Evolutionary conservation across 2,888 invertebrate genomes (phyloP).

Genomic region (Chloromyia formosa): DNA sequence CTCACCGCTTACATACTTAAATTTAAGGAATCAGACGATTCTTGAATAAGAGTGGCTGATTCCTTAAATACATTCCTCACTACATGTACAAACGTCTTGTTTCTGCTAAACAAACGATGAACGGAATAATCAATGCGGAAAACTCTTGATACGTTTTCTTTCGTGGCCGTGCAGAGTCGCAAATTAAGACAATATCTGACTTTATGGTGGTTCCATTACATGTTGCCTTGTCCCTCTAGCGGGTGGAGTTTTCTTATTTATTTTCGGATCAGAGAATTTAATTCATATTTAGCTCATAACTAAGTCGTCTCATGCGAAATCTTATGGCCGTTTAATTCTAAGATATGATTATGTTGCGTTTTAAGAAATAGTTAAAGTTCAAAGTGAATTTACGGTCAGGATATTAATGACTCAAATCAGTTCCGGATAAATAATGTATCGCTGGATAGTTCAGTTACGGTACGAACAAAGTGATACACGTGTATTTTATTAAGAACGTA

Average conservation of each 20-base stretch:
- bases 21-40: too few species aligned
- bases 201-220: slow-evolving; percentile 9
- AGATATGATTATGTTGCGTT: slow-evolving; percentile 28
- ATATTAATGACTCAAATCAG: slow-evolving; percentile 1
- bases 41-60: too few species aligned
- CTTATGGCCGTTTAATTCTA: slow-evolving; percentile 17
- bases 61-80: too few species aligned
- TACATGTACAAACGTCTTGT: too few species aligned
- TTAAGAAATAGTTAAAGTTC: neutral
- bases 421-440: slow-evolving; percentile 7
- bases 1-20: too few species aligned
- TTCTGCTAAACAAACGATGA: slow-evolving; percentile 1
- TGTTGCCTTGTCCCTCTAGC: slow-evolving; percentile 3
- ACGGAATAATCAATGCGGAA: neutral
- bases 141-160: slow-evolving; percentile 2
- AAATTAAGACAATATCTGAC: slow-evolving; percentile 36
- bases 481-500: too few species aligned
- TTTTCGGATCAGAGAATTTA: neutral
- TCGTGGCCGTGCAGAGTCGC: neutral
- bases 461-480: too few species aligned
- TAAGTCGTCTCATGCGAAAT: slow-evolving; percentile 16
- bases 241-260: slow-evolving; percentile 28
- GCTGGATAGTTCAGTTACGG: neutral
- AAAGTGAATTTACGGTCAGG: neutral
- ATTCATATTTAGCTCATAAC: slow-evolving; percentile 18